These are phyloP conservation scores for Spondyliosoma cantharus DNA, from an alignment of 2,797 vertebrate species.

Conservation along the genomic window DNA sequence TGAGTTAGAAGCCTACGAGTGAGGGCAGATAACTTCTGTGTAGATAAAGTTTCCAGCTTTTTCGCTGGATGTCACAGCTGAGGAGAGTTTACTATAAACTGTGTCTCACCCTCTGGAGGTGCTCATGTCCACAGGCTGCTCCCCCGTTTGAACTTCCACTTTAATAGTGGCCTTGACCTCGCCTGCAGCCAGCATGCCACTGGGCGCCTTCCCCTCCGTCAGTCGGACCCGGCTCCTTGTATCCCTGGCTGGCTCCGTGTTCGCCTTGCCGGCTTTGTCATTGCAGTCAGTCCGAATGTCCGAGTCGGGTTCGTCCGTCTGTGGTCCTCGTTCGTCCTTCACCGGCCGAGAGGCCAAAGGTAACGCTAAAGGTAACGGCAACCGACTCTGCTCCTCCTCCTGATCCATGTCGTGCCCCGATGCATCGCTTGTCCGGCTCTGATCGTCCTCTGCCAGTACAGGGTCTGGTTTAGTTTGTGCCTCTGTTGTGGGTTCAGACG, in stretches of 20 bases:
- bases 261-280: conserved; percentile 51
- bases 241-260: conserved; percentile 70
- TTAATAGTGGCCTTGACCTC: conserved; percentile 90
- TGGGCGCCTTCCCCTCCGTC: conserved; percentile 63
- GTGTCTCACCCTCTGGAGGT: conserved; percentile 89
- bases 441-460: conserved; percentile 42
- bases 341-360: conserved; percentile 45
- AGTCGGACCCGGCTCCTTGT: conserved; percentile 46
- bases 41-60: not conserved
- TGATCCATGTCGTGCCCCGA: conserved; percentile 42
- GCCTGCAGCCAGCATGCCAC: conserved; percentile 80
- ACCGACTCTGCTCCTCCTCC: conserved; percentile 46
- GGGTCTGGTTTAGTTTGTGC: conserved; percentile 42
- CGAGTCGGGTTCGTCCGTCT: conserved; percentile 52
- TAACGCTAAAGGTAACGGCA: conserved; percentile 55
- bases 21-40: conserved; percentile 1
- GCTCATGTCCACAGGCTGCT: conserved; percentile 95
- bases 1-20: not conserved
- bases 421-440: conserved; percentile 36
- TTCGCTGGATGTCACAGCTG: not conserved
- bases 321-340: conserved; percentile 61
- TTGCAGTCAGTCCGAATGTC: conserved; percentile 73
- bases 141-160: conserved; percentile 88
- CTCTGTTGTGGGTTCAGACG: conserved; percentile 60
- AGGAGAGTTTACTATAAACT: not conserved